A percentile compares a stretch with the other conserved stretches of the same genome.
These are phyloP conservation scores for Cuniculus paca DNA, from an alignment of 2,797 vertebrate genomes.

Conservation along the genomic window DNA sequence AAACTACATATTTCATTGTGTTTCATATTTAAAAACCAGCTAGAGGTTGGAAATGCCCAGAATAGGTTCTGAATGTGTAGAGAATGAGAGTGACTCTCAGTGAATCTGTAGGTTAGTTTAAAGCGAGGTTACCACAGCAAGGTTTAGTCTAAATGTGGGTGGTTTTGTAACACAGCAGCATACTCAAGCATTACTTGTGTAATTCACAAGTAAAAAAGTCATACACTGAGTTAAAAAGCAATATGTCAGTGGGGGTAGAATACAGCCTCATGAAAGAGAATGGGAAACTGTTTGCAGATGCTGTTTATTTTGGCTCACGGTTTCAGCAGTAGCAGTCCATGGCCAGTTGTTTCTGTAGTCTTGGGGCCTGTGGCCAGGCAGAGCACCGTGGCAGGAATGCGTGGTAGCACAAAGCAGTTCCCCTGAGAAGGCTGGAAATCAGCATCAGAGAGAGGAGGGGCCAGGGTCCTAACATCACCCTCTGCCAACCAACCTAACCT, in stretches of 20 bases:
- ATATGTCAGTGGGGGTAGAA: background rate
- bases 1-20: background rate
- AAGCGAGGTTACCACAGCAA: background rate
- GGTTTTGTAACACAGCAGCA: background rate
- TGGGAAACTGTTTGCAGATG: background rate
- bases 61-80: no score
- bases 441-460: background rate
- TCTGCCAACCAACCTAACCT: background rate
- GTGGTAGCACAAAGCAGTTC: background rate
- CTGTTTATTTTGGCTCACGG: background rate
- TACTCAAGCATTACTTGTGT: background rate
- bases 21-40: conserved; percentile 31
- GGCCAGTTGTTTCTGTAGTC: no score
- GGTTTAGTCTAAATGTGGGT: background rate
- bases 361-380: background rate
- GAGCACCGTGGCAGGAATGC: background rate
- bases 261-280: background rate
- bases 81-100: background rate
- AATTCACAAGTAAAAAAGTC: background rate
- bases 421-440: background rate
- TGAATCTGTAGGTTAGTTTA: background rate
- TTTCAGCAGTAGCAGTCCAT: background rate
- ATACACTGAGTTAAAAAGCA: background rate
- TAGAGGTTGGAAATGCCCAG: background rate
- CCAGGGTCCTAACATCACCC: background rate